These are phyloP conservation scores for Enteromius mattozi DNA, from an alignment of 2,797 vertebrate species.

Conservation along the genomic window DNA sequence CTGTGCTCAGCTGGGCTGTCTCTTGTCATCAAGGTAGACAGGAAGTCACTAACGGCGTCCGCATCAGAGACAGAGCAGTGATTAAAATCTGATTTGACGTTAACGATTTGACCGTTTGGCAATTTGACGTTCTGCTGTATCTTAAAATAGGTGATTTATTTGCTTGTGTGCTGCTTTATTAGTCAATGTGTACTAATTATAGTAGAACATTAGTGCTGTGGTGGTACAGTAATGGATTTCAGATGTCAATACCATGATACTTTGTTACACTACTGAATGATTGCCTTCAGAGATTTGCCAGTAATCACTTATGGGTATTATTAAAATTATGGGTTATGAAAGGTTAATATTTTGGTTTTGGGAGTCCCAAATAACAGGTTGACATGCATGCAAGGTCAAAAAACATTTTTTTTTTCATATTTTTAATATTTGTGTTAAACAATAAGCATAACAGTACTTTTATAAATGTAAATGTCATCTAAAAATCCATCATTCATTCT, in stretches of 20 bases:
- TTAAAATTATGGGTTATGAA: too few relatives aligned
- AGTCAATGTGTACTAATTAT: not conserved
- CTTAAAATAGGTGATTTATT: not conserved
- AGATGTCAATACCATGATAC: not conserved
- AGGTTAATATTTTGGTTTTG: too few relatives aligned
- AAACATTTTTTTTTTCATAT: too few relatives aligned
- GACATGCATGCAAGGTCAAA: too few relatives aligned
- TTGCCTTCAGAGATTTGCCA: not conserved
- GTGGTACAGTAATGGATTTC: not conserved
- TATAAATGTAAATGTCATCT: conserved; percentile 20
- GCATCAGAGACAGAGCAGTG: not conserved
- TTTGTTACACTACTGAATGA: not conserved
- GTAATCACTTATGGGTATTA: not conserved
- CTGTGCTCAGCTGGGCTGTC: conserved; percentile 16
- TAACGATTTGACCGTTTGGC: not conserved
- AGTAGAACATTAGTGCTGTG: not conserved
- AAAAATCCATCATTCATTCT: conserved; percentile 31
- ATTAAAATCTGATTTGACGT: conserved; percentile 27
- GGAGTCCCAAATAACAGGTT: too few relatives aligned
- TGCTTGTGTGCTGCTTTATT: not conserved
- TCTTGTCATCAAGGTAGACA: not conserved
- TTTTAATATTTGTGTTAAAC: not conserved
- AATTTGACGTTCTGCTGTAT: too few relatives aligned
- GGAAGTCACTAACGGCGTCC: not conserved
- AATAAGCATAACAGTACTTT: not conserved